Conservation (phyloP, 2,888 invertebrate species). For the Trypoxylon attenuatum region DNA sequence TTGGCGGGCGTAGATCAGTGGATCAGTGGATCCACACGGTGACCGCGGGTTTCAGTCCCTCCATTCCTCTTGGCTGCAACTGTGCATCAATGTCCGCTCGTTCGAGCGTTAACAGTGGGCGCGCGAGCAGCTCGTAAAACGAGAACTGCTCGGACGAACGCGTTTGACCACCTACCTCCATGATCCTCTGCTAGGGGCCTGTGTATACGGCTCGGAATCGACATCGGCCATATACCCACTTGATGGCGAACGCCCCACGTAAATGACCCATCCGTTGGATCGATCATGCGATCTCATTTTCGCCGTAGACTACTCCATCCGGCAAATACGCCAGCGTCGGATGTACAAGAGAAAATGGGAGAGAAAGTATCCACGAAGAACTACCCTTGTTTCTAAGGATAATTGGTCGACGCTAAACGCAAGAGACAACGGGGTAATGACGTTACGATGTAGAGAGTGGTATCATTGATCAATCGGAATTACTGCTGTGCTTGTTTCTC, state of each 20-base stretch:
- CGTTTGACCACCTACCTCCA: background rate
- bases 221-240: background rate
- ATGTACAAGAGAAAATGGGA: no score
- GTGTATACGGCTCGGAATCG: slow-evolving; percentile 10
- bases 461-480: background rate
- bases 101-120: slow-evolving; percentile 27
- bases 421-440: background rate
- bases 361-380: no score
- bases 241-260: slow-evolving; percentile 15
- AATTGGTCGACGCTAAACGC: no score
- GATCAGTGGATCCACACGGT: background rate
- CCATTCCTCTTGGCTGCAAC: slow-evolving; percentile 7
- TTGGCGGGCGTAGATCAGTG: no score
- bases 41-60: background rate
- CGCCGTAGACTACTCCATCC: slow-evolving; percentile 2
- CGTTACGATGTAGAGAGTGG: background rate
- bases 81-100: slow-evolving; percentile 29
- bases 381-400: no score
- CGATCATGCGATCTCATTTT: slow-evolving; percentile 19
- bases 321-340: no score
- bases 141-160: slow-evolving; percentile 1
- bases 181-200: background rate
- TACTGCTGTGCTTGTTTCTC: background rate
- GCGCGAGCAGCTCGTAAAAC: slow-evolving; percentile 26
- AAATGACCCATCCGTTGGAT: slow-evolving; percentile 19